These are phyloP conservation scores for Climacteris rufus DNA, from an alignment of 2,113 vertebrate genomes.

Conservation along the genomic window DNA sequence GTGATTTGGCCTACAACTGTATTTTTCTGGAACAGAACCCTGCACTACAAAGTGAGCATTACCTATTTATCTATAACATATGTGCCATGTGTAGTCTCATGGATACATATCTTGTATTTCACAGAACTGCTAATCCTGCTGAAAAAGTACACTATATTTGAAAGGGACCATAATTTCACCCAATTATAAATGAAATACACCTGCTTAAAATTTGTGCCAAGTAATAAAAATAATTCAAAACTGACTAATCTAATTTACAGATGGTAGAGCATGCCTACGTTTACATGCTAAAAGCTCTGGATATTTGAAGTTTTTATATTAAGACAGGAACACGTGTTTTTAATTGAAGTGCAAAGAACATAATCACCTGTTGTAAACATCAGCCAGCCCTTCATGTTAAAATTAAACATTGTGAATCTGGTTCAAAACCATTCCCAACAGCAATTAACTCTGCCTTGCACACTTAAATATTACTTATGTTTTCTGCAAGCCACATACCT, in stretches of 20 bases:
- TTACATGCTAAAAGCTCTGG: background rate
- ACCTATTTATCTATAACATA: background rate
- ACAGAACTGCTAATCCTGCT: background rate
- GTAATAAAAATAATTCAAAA: background rate
- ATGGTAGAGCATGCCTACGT: background rate
- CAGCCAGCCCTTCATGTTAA: background rate
- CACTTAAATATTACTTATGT: background rate
- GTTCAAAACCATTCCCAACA: background rate
- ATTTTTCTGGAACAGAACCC: background rate
- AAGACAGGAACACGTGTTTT: background rate
- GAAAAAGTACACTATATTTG: background rate
- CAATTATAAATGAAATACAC: background rate
- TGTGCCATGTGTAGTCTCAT: background rate
- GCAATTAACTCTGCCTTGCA: background rate
- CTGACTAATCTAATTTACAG: background rate
- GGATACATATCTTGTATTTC: background rate
- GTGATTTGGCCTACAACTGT: background rate
- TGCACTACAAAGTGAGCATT: background rate
- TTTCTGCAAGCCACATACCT: background rate
- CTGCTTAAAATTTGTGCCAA: background rate
- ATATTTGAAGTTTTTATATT: background rate
- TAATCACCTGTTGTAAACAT: slow-evolving; percentile 9
- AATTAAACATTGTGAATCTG: background rate
- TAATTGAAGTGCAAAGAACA: background rate
- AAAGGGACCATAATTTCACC: background rate